Base-by-base conservation (phyloP, 2,888 invertebrate genomes). In the Eristalis arbustorum region DNA sequence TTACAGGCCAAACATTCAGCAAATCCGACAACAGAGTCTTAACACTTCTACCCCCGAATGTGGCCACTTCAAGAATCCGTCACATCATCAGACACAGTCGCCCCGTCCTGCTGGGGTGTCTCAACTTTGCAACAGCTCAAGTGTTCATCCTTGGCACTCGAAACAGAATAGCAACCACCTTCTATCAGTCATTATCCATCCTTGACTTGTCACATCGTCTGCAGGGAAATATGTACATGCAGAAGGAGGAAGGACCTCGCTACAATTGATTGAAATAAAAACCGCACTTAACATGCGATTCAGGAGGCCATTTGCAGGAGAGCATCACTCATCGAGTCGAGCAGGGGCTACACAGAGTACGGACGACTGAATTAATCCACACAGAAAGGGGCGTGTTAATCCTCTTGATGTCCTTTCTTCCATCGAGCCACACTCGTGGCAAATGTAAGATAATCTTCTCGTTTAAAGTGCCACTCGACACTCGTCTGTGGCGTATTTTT, bases 241-340 rank as follows among this genome's bases (percentile, higher is more conserved):
- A 59, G 28, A 57, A 68, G 31, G n/a, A 31, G 34, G 37, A 37
- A 49, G 25, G 5, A 18, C n/a, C 75, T 71, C 61, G 68, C 75
- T 49, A 79, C 83, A 83, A 87, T 87, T 77, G 69, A 81, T 64
- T 87, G 83, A 83, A 83, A 87, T 83, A 79, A 83, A 87, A 87
- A 75, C 83, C 83, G 63, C 87, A 83, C 87, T 87, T 78, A 78
- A 83, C 83, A 87, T 78, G 64, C 77, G 66, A 78, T 82, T 77
- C 85, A 87, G 78, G 69, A 75, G 82, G 82, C 85, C 85, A 87
- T 87, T 87, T 87, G 69, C 77, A 77, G 78, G 56, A 37, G 62
- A 49, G 72, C 71, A 80, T 71, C 67, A 68, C 71, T 75, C 74
- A 66, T n/a, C 34, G 6, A 49, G 49, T 49, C 49, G 22, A 73